Evolutionary conservation across 2,888 invertebrate genomes (phyloP), one percentile per base, ranked within the genome.

Genomic region (Microchrysa polita): DNA sequence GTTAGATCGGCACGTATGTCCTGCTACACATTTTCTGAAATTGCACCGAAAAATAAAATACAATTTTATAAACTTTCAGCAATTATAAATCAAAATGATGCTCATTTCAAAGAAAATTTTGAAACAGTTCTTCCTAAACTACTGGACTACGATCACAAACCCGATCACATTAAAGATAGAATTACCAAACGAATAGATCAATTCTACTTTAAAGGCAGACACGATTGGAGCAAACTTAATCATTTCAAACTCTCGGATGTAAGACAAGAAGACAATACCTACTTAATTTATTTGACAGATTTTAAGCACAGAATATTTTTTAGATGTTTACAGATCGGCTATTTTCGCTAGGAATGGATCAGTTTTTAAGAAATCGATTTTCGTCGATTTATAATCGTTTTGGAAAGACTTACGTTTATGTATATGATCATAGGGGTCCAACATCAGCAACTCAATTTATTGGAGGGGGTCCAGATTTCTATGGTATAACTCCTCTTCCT

Each of bases 161-260:
- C 67, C 1, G 18, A 42, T 9, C 27, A 52, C 53, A 67, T 67
- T 27, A 52, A 34, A 1, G 12, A 27, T 2, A 67, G 53, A 34
- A 53, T 67, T 14, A 67, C 67, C 5, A 53, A 52, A 5, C 14
- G 53, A 52, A 67, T 67, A 16, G 67, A 67, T 14, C 5, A 52
- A 1, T 67, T 53, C 27, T 67, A 67, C 34, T 67, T 67, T 18
- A 52, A 20, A 27, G 18, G 10, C 2, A 18, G 14, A n/a, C 67
- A 67, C 27, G 44, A 48, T 53, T 67, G 67, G 67, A 53, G 10
- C 34, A 67, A 67, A 34, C n/a, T 23, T n/a, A 67, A 67, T 27
- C 67, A 67, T 27, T 53, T 53, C 16, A 23, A 5, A 53, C 18
- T 67, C 9, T 53, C 53, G 1, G 27, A 67, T 67, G 67, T 67